A percentile compares a stretch with the other conserved stretches of the same genome.
phyloP scores from a whole-genome alignment of 2,888 invertebrate genomes.

The Leucania comma region DNA sequence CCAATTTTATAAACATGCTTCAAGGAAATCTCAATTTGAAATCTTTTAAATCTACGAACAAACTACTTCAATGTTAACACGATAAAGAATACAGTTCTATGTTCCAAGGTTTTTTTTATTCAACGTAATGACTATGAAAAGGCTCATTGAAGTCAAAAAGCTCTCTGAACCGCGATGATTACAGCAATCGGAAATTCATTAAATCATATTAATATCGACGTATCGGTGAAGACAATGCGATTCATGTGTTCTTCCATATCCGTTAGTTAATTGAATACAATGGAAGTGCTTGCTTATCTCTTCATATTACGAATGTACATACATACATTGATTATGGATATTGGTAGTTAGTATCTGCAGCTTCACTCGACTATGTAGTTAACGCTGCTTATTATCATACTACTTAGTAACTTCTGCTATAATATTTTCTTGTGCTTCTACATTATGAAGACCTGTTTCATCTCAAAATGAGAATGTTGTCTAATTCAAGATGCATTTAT shows the following conservation, averaged over 20 bases:
- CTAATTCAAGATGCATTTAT: conserved; percentile 27
- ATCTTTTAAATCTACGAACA: neutral
- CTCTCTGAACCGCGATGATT: conserved; percentile 59
- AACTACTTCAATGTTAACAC: conserved; percentile 18
- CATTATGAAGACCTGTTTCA: conserved; percentile 32
- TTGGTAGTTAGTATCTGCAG: conserved; percentile 44
- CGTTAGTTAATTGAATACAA: conserved; percentile 76
- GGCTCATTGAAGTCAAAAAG: conserved; percentile 62
- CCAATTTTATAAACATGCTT: neutral
- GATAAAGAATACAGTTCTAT: conserved; percentile 20
- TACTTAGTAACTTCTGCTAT: conserved; percentile 22
- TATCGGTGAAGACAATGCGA: conserved; percentile 66
- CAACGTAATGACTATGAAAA: conserved; percentile 53
- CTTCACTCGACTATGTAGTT: conserved; percentile 37
- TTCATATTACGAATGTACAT: conserved; percentile 63
- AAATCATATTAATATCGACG: conserved; percentile 65
- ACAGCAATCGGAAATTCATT: conserved; percentile 70
- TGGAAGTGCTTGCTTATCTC: conserved; percentile 68
- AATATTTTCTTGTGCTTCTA: conserved; percentile 41
- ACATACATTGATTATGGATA: conserved; percentile 65
- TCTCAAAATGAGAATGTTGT: conserved; percentile 26
- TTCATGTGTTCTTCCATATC: conserved; percentile 69
- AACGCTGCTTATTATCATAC: conserved; percentile 40
- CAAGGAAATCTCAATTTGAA: neutral
- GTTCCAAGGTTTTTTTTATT: conserved; percentile 48